Conservation (phyloP, 2,113 vertebrate genomes). For the Acrocephalus arundinaceus region DNA sequence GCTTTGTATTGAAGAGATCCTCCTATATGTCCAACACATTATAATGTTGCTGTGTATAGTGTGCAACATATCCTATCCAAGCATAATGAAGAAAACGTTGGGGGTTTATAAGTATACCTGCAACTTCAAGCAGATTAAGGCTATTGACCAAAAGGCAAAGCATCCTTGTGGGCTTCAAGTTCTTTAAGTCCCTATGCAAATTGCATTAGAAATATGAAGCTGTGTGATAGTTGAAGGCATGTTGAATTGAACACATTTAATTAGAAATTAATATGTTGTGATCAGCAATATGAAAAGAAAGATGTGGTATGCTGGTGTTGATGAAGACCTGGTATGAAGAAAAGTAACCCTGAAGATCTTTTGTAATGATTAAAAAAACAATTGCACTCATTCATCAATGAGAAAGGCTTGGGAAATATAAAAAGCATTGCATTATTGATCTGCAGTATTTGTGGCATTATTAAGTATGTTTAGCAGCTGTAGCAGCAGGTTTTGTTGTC, state of each 20-base stretch:
- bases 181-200: neutral
- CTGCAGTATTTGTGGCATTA: neutral
- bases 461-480: slow-evolving; percentile 26
- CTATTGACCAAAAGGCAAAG: neutral
- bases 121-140: neutral
- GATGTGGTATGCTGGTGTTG: neutral
- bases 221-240: neutral
- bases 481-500: neutral
- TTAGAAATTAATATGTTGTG: neutral
- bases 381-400: slow-evolving; percentile 17
- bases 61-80: neutral
- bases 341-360: neutral
- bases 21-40: neutral
- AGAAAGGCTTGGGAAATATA: slow-evolving; percentile 20
- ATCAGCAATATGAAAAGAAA: neutral
- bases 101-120: neutral
- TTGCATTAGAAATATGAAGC: neutral
- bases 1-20: neutral
- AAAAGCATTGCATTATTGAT: slow-evolving; percentile 18
- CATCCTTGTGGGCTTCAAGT: neutral
- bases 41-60: neutral
- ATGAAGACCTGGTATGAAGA: slow-evolving; percentile 26
- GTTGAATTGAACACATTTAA: neutral
- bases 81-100: neutral
- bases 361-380: neutral